phyloP scores from a whole-genome alignment of 1,140 invertebrate species.

The Pseudomyrmex concolor region DNA sequence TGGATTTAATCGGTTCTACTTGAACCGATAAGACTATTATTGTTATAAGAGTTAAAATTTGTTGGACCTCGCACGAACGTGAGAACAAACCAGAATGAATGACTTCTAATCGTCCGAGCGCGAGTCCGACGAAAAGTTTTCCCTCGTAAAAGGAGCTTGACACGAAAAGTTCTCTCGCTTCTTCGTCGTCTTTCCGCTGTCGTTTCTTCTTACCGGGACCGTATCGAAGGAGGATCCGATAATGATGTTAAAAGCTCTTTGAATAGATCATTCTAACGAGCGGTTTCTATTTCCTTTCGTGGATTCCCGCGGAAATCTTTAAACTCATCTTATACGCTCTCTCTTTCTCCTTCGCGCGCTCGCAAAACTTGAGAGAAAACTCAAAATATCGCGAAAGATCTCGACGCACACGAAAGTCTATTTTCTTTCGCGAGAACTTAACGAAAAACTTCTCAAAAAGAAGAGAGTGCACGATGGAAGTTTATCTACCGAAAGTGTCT shows the following conservation, averaged over 20 bases:
- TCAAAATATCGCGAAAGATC: slow-evolving; percentile 48
- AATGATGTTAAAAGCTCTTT: slow-evolving; percentile 69
- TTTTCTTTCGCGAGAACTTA: slow-evolving; percentile 16
- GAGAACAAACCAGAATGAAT: slow-evolving; percentile 66
- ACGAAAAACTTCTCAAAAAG: slow-evolving; percentile 34
- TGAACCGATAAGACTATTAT: slow-evolving; percentile 55
- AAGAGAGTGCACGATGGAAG: neutral
- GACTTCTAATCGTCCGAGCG: slow-evolving; percentile 68
- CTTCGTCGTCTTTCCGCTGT: neutral
- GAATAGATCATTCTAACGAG: slow-evolving; percentile 65
- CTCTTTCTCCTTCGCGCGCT: neutral
- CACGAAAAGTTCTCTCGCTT: slow-evolving; percentile 50
- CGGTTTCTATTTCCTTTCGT: slow-evolving; percentile 57
- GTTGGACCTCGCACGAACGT: slow-evolving; percentile 49
- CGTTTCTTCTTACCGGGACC: slow-evolving; percentile 7
- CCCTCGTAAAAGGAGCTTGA: slow-evolving; percentile 42
- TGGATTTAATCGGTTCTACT: slow-evolving; percentile 48
- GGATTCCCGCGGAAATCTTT: slow-evolving; percentile 36
- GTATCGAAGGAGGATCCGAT: slow-evolving; percentile 40
- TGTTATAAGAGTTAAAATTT: slow-evolving; percentile 65
- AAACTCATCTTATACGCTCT: slow-evolving; percentile 35
- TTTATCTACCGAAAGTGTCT: slow-evolving; percentile 10
- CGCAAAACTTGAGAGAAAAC: slow-evolving; percentile 33
- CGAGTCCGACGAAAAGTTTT: slow-evolving; percentile 65
- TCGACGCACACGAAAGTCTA: slow-evolving; percentile 13